Base-by-base conservation (phyloP, 2,888 invertebrate genomes). In the Polylopha cassiicola region DNA sequence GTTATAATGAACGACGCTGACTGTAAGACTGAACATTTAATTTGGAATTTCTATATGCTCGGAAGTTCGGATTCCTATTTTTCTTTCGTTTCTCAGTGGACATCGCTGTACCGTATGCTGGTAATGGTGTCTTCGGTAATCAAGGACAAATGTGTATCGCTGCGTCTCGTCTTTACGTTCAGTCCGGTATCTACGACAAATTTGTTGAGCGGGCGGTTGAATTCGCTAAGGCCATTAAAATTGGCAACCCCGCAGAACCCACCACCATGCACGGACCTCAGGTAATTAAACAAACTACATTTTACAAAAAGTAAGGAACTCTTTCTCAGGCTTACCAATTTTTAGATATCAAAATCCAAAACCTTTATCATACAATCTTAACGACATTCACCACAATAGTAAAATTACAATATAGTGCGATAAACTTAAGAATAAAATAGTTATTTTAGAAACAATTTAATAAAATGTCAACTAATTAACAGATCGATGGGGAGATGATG, bases 1-100 rank as follows among this genome's bases (percentile, higher is more conserved):
- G 89, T 96, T 29, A 88, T 96, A 23, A 94, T 93, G 71, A 87
- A 91, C 42, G 95, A 95, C 74, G 92, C 89, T 5, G 87, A 94
- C 63, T 67, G 94, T 92, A 74, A 86, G 88, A 53, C 75, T 18
- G 7, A 8, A n/a, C n/a, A n/a, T n/a, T n/a, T n/a, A n/a, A n/a
- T n/a, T n/a, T n/a, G n/a, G n/a, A n/a, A n/a, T n/a, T n/a, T n/a
- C n/a, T n/a, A n/a, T n/a, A n/a, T n/a, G n/a, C n/a, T n/a, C n/a
- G n/a, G n/a, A n/a, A n/a, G n/a, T n/a, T n/a, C n/a, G n/a, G n/a
- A n/a, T n/a, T n/a, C n/a, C n/a, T n/a, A n/a, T n/a, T n/a, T n/a
- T n/a, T n/a, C n/a, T n/a, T n/a, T n/a, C n/a, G n/a, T n/a, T n/a
- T n/a, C n/a, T n/a, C 49, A 76, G 76, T 76, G 47, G 48, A 64